Percentiles rank a stretch among this genome's conserved stretches.
Conservation (phyloP, 2,113 vertebrate species). For the Vidua macroura region DNA sequence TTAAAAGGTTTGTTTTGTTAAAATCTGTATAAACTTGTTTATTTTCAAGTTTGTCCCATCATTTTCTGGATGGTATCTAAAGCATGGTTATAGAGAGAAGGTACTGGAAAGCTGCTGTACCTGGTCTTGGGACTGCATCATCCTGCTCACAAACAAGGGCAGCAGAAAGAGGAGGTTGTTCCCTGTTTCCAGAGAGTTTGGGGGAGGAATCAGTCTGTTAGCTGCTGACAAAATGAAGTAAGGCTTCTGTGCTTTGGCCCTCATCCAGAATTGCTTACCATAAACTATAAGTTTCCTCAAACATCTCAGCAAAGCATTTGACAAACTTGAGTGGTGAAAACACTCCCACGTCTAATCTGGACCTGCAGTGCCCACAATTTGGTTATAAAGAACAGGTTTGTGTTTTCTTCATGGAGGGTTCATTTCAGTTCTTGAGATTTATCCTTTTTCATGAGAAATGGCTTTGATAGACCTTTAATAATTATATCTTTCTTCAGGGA, state of each 20-base stretch:
- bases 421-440: neutral
- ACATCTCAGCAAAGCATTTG: neutral
- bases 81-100: neutral
- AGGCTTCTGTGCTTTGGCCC: neutral
- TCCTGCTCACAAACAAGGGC: neutral
- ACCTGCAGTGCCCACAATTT: neutral
- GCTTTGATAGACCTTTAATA: neutral
- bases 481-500: neutral
- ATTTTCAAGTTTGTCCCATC: neutral
- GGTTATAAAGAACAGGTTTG: neutral
- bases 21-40: neutral
- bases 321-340: neutral
- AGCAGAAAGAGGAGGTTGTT: neutral
- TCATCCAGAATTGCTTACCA: neutral
- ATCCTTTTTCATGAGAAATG: neutral
- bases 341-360: neutral
- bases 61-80: neutral
- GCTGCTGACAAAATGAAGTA: neutral
- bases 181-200: neutral
- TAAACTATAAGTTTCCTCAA: neutral
- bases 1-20: neutral
- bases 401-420: neutral
- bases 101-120: neutral
- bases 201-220: neutral
- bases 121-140: neutral